Evolutionary conservation across 2,113 vertebrate genomes (phyloP), one percentile per base, ranked within the genome.

Genomic region (Rhagologus leucostigma): DNA sequence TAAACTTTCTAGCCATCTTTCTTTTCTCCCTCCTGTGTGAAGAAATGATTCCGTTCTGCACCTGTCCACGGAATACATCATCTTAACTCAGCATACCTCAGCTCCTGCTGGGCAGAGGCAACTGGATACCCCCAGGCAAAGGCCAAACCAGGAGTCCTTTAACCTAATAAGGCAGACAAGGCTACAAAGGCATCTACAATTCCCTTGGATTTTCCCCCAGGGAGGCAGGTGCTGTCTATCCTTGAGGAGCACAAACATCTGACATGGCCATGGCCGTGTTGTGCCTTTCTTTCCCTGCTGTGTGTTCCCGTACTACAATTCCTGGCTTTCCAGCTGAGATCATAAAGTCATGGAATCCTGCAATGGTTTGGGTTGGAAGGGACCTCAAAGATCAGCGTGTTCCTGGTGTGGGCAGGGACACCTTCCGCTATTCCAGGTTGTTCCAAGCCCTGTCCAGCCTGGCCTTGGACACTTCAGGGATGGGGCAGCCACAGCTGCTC

Each of bases 11-110:
- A 67, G 53, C 4, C 9, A 23, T 22, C 6, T 33, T 29, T 39
- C 26, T n/a, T 29, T n/a, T 73, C 9, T 2, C 2, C 6, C 9
- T 91, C 6, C 24, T 39, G 5, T n/a, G 60, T 65, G 69, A 91
- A 92, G 53, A 83, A 93, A 64, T 22, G 0, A 81, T 33, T 88
- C 52, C 24, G 2, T 81, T 77, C 49, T 67, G 80, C 97, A 95
- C 91, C 95, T 96, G 94, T 92, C 62, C 65, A 33, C 6, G 19
- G 76, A 95, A 95, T 78, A 44, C 69, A 88, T 95, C 91, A 81
- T 92, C 87, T 42, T 56, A 93, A 89, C 49, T 94, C 90, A 76
- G 68, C 95, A 96, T 94, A 82, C 64, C 46, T 68, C 87, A 90
- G n/a, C 37, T 2, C 91, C 93, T 63, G 82, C 94, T 94, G 91